These are phyloP conservation scores for Himalopsyche tibetana DNA, from an alignment of 2,888 invertebrate species.

Conservation along the genomic window DNA sequence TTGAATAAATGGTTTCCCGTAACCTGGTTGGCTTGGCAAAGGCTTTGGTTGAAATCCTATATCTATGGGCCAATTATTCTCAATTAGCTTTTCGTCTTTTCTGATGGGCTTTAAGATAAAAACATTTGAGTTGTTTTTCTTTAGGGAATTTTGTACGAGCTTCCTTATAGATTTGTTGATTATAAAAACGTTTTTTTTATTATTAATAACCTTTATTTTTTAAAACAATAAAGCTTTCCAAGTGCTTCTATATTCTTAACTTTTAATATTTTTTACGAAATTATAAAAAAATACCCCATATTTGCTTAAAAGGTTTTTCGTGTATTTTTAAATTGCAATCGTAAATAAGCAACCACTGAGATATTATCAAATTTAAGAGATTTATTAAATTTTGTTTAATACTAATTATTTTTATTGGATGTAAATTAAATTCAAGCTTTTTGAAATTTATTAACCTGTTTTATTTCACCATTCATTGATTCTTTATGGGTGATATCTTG, in stretches of 20 bases:
- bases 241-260: background rate
- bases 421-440: too few relatives aligned
- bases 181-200: background rate
- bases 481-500: too few relatives aligned
- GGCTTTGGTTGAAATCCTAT: conserved; percentile 43
- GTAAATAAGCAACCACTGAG: background rate
- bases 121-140: conserved; percentile 35
- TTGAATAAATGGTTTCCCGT: conserved; percentile 43
- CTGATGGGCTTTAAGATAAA: conserved; percentile 45
- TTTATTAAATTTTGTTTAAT: background rate
- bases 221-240: conserved; percentile 10
- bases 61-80: conserved; percentile 46
- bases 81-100: conserved; percentile 46
- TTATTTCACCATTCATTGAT: too few relatives aligned
- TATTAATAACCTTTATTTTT: conserved; percentile 31
- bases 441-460: too few relatives aligned
- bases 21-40: conserved; percentile 36
- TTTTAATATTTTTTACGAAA: conserved; percentile 8
- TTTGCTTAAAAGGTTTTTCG: background rate
- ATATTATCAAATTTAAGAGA: background rate
- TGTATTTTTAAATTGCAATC: background rate
- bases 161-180: conserved; percentile 19
- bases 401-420: too few relatives aligned
- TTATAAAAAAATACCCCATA: background rate
- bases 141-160: conserved; percentile 20